phyloP scores from a whole-genome alignment of 1,140 invertebrate genomes.

The Metopolophium dirhodum region DNA sequence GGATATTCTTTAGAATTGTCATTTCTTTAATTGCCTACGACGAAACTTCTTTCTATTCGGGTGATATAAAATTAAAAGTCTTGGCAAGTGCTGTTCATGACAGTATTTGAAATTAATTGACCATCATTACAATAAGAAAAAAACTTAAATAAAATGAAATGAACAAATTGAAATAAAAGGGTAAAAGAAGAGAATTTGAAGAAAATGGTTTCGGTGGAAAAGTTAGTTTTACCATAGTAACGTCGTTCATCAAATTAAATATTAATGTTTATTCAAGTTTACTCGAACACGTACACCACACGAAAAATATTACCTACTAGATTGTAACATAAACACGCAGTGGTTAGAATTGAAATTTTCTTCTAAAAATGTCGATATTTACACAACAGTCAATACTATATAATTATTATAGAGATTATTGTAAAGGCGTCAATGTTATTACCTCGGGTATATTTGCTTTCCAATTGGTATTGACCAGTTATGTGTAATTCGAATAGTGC shows the following conservation, averaged over 20 bases:
- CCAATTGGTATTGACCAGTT: neutral
- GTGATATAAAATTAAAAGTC: neutral
- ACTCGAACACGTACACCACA: neutral
- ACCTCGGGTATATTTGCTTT: neutral
- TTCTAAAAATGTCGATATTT: neutral
- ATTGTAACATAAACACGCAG: neutral
- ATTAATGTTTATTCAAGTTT: conserved; percentile 14
- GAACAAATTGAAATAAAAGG: neutral
- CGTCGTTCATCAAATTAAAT: neutral
- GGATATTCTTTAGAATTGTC: conserved; percentile 32
- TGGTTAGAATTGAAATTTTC: neutral
- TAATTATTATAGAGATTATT: neutral
- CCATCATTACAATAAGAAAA: neutral
- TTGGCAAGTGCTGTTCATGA: conserved; percentile 2
- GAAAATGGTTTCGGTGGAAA: neutral
- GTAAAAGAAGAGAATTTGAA: neutral
- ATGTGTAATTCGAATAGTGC: neutral
- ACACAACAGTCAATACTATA: neutral
- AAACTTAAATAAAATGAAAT: neutral
- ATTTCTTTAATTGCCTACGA: conserved; percentile 21
- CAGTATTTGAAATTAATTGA: conserved; percentile 40
- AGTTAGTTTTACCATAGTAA: neutral
- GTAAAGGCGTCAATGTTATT: neutral
- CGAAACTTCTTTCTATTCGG: neutral
- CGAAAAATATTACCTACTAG: neutral